Evolutionary conservation across 2,888 invertebrate genomes (phyloP).

Genomic region (Tanytarsus gracilentus): DNA sequence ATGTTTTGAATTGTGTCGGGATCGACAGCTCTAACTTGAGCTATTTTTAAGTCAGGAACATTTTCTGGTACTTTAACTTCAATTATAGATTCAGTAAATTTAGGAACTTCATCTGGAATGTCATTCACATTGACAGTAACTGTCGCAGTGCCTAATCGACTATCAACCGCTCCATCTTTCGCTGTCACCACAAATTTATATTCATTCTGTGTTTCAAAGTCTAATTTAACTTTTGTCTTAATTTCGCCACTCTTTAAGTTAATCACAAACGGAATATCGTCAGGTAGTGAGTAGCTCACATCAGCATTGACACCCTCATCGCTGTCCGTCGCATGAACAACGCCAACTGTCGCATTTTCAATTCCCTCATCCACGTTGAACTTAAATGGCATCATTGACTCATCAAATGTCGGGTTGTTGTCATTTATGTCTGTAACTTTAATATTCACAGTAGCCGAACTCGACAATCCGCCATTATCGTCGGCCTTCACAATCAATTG

Average conservation of each 20-base stretch:
- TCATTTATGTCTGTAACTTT: constrained; percentile 87
- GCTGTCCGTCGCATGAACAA: constrained; percentile 74
- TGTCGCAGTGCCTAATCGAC: constrained; percentile 75
- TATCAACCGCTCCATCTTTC: constrained; percentile 77
- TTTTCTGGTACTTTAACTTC: constrained; percentile 80
- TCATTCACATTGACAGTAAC: constrained; percentile 74
- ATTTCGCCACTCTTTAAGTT: constrained; percentile 73
- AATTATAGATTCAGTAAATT: constrained; percentile 63
- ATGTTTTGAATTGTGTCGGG: constrained; percentile 72
- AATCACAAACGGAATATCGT: constrained; percentile 68
- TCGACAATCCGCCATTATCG: constrained; percentile 72
- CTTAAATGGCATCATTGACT: constrained; percentile 59
- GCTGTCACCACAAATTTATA: constrained; percentile 74
- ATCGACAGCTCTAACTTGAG: constrained; percentile 76
- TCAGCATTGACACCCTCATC: constrained; percentile 79
- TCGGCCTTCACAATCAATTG: constrained; percentile 80
- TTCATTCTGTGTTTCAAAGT: constrained; percentile 74
- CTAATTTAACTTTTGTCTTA: constrained; percentile 60
- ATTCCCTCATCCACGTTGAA: constrained; percentile 72
- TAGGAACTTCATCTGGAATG: constrained; percentile 72
- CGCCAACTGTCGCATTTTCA: constrained; percentile 56
- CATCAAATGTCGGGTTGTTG: constrained; percentile 82
- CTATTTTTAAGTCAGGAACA: constrained; percentile 63
- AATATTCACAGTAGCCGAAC: constrained; percentile 76
- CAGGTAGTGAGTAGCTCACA: constrained; percentile 69